A percentile compares a stretch with the other conserved stretches of the same genome.
Evolutionary conservation across 2,113 vertebrate genomes (phyloP).

Genomic region (Perccottus glenii): DNA sequence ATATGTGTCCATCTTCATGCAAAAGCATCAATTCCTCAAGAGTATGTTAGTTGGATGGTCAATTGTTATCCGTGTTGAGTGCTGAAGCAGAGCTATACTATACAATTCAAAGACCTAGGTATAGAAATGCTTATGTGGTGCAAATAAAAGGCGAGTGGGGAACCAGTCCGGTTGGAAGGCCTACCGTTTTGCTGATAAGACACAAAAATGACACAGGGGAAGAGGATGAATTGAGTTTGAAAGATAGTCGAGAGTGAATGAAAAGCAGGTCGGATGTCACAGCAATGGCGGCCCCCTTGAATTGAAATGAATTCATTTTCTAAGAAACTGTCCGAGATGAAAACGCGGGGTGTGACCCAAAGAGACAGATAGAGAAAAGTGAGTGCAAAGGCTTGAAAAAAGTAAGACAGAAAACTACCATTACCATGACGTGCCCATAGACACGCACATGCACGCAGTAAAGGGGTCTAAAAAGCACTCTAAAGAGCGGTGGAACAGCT

Average conservation of each 20-base stretch:
- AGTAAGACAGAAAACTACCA: not conserved
- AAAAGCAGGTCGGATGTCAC: slow-evolving; percentile 36
- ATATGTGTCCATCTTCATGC: slow-evolving; percentile 17
- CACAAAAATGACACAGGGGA: slow-evolving; percentile 1
- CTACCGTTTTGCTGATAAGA: slow-evolving; percentile 20
- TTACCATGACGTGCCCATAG: slow-evolving; percentile 32
- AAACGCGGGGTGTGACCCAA: slow-evolving; percentile 19
- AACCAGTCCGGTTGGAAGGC: not conserved
- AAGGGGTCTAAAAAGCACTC: slow-evolving; percentile 56
- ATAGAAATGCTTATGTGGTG: not conserved
- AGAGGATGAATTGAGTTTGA: slow-evolving; percentile 12
- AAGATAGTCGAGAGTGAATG: slow-evolving; percentile 7
- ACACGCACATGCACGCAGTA: slow-evolving; percentile 37
- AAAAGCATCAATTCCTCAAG: not conserved
- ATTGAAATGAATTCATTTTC: slow-evolving; percentile 20
- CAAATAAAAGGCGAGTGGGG: slow-evolving; percentile 4
- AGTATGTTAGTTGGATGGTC: not conserved
- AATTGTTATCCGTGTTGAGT: not conserved
- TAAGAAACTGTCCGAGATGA: slow-evolving; percentile 1
- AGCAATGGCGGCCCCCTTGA: slow-evolving; percentile 9
- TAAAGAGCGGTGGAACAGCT: slow-evolving; percentile 60
- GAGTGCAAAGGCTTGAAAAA: not conserved
- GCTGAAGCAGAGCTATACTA: not conserved
- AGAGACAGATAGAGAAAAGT: slow-evolving; percentile 28
- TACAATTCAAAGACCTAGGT: too few species aligned